Conservation (phyloP, 2,113 vertebrate species). For the Benitochromis conjunctus region DNA sequence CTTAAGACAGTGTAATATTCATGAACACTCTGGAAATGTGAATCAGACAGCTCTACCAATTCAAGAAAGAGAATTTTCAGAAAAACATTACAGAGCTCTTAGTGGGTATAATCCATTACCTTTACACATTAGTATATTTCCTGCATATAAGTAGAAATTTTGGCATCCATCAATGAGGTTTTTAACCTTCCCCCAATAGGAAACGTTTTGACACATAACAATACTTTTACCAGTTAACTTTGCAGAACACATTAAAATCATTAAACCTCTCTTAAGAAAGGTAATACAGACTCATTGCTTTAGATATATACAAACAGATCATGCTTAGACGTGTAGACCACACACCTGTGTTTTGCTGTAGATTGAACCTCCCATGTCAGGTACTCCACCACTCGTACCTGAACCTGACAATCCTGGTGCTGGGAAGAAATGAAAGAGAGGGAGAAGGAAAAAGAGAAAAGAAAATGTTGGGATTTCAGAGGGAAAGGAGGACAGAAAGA, state of each 20-base stretch:
- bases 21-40: background rate
- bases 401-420: conserved; percentile 86
- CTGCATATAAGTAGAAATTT: background rate
- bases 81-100: background rate
- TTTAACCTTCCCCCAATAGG: background rate
- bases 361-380: conserved; percentile 90
- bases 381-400: conserved; percentile 83
- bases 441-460: background rate
- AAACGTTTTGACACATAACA: background rate
- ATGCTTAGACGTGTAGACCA: background rate
- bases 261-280: background rate
- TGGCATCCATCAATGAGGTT: background rate
- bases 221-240: background rate
- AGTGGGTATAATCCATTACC: background rate
- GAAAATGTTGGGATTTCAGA: background rate
- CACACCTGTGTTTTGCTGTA: conserved; percentile 94
- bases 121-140: background rate
- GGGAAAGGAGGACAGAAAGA: background rate
- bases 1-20: background rate
- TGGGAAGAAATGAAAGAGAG: background rate
- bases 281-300: background rate
- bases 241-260: background rate
- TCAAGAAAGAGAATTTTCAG: background rate
- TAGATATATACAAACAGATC: background rate
- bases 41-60: background rate